A percentile compares a stretch with the other conserved stretches of the same genome.
These are phyloP conservation scores for Gavia stellata DNA, from an alignment of 2,113 vertebrate genomes.

Conservation along the genomic window DNA sequence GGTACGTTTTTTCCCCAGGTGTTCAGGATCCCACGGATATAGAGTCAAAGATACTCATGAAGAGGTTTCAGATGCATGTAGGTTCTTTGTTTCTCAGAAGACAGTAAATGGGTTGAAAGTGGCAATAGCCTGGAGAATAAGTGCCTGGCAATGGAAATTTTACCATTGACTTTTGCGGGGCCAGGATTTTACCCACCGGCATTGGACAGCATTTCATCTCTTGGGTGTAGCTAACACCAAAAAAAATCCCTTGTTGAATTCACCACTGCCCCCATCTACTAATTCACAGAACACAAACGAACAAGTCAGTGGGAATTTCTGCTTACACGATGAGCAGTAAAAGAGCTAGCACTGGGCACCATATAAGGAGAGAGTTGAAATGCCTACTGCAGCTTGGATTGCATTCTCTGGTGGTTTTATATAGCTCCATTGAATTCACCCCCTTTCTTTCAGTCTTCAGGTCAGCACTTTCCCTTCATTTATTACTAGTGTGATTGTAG, in stretches of 20 bases:
- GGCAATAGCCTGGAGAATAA: neutral
- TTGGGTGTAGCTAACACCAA: neutral
- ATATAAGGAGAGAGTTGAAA: neutral
- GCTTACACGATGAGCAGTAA: neutral
- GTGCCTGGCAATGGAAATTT: neutral
- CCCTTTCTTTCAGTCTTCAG: neutral
- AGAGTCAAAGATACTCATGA: neutral
- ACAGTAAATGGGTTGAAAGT: neutral
- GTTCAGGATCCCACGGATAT: neutral
- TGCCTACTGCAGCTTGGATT: neutral
- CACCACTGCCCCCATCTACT: neutral
- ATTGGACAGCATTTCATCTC: neutral
- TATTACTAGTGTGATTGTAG: neutral
- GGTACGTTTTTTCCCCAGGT: neutral
- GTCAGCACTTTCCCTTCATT: neutral
- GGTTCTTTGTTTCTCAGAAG: neutral
- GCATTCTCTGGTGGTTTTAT: neutral
- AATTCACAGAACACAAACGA: neutral
- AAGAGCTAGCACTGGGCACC: neutral
- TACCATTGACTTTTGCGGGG: neutral
- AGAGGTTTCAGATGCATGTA: neutral
- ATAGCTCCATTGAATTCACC: neutral
- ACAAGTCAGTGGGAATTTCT: neutral
- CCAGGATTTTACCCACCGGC: neutral
- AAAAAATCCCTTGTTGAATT: neutral